phyloP scores from a whole-genome alignment of 1,140 invertebrate species.

The Sinonovacula constricta region DNA sequence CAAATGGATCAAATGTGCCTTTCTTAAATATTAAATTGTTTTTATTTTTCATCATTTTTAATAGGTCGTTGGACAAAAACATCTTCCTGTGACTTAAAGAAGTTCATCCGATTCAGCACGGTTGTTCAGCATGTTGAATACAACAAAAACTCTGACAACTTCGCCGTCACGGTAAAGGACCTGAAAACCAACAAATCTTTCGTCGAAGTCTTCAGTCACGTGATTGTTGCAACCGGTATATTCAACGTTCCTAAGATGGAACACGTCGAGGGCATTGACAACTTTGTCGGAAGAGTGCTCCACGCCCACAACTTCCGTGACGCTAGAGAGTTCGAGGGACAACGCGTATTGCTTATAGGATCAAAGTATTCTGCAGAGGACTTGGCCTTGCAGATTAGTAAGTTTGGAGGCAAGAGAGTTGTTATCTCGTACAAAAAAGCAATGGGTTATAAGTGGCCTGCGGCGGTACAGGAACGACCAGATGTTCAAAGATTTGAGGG shows the following conservation, averaged over 20 bases:
- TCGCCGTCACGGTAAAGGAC: conserved; percentile 30
- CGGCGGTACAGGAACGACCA: conserved; percentile 29
- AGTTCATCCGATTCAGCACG: conserved; percentile 28
- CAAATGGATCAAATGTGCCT: too few relatives aligned
- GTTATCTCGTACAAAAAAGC: conserved; percentile 21
- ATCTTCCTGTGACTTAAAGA: conserved; percentile 1
- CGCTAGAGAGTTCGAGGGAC: conserved; percentile 29
- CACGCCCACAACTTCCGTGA: conserved; percentile 50
- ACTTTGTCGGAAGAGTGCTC: conserved; percentile 31
- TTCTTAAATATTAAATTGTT: too few relatives aligned
- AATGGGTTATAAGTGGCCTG: conserved; percentile 38
- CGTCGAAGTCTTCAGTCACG: conserved; percentile 25
- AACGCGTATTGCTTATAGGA: conserved; percentile 23
- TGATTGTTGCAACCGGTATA: conserved; percentile 32
- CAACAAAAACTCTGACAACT: conserved; percentile 26
- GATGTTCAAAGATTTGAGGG: conserved; percentile 17
- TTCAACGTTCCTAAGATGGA: conserved; percentile 27
- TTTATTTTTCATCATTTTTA: too few relatives aligned
- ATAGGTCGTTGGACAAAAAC: conserved; percentile 31
- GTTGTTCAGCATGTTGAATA: conserved; percentile 37
- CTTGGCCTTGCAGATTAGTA: conserved; percentile 34
- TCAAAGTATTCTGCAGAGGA: conserved; percentile 42
- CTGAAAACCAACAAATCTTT: not conserved
- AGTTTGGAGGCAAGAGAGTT: conserved; percentile 25
- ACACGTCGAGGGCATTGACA: conserved; percentile 21